These are phyloP conservation scores for Apodemus speciosus DNA, from an alignment of 2,113 vertebrate genomes.

Conservation along the genomic window DNA sequence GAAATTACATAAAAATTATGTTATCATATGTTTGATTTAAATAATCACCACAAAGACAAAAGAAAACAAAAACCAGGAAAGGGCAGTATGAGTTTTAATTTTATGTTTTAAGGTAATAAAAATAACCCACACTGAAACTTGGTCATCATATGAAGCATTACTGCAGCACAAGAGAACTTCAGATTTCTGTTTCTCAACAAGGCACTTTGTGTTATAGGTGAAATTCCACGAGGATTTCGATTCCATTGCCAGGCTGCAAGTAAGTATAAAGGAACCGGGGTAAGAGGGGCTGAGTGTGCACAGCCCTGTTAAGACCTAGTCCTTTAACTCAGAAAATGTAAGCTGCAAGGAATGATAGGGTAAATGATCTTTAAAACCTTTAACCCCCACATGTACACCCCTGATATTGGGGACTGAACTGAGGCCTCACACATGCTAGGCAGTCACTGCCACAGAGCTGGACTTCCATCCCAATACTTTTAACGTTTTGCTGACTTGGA, in stretches of 20 bases:
- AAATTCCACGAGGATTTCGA: conserved; percentile 87
- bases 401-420: not conserved
- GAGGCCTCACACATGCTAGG: not conserved
- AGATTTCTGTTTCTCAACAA: conserved; percentile 18
- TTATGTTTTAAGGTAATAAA: not conserved
- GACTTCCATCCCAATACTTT: not conserved
- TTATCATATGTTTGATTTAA: not conserved
- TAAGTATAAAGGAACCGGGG: conserved; percentile 75
- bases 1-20: not conserved
- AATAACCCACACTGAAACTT: not conserved
- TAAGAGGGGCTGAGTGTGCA: not conserved
- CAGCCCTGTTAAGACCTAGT: not conserved
- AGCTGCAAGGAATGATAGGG: not conserved
- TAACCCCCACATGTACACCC: not conserved
- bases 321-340: not conserved
- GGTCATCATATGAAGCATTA: not conserved
- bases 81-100: not conserved
- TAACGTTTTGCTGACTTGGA: not conserved
- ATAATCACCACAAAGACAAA: not conserved
- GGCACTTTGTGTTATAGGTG: conserved; percentile 80
- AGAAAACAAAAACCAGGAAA: not conserved
- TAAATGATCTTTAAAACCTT: not conserved
- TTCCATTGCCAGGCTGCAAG: conserved; percentile 89
- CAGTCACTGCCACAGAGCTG: not conserved
- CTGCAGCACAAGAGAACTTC: not conserved